Percentiles rank a stretch among this genome's conserved stretches.
These are phyloP conservation scores for Iguana delicatissima DNA, from an alignment of 2,797 vertebrate species.

Conservation along the genomic window DNA sequence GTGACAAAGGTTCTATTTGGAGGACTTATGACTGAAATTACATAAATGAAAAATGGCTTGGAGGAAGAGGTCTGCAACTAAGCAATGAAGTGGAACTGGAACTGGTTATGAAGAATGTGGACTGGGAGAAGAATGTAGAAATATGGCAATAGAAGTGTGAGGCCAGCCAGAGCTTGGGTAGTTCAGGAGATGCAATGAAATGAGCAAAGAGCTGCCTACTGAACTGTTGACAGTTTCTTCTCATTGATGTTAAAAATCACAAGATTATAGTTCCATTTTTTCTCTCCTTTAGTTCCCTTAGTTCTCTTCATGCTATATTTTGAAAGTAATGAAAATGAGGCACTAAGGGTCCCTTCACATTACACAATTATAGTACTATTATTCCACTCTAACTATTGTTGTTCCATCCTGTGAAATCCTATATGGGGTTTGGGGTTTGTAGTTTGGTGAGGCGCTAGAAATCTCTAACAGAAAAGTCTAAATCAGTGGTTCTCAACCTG, in stretches of 20 bases:
- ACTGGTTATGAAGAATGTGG: not conserved
- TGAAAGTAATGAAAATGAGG: slow-evolving; percentile 45
- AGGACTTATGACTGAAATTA: not conserved
- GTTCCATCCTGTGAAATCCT: too few relatives aligned
- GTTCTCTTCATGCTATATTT: slow-evolving; percentile 44
- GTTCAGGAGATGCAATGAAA: not conserved
- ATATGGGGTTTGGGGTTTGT: too few relatives aligned
- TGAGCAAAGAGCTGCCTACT: not conserved
- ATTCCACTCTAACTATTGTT: too few relatives aligned
- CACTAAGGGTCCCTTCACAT: too few relatives aligned
- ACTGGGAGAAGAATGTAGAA: not conserved
- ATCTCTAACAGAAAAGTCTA: too few relatives aligned
- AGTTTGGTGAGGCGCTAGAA: too few relatives aligned
- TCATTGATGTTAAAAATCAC: not conserved
- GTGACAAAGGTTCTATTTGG: not conserved
- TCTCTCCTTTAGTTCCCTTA: not conserved
- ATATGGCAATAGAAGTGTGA: not conserved
- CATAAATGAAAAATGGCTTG: too few relatives aligned
- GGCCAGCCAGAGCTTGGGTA: not conserved
- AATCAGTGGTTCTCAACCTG: too few relatives aligned
- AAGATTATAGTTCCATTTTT: not conserved
- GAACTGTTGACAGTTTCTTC: not conserved
- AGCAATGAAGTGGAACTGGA: not conserved
- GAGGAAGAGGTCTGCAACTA: not conserved
- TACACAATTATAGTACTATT: too few relatives aligned